A percentile compares a stretch with the other conserved stretches of the same genome.
These are phyloP conservation scores for Taeniopygia guttata DNA, from an alignment of 2,797 vertebrate genomes.

Conservation along the genomic window DNA sequence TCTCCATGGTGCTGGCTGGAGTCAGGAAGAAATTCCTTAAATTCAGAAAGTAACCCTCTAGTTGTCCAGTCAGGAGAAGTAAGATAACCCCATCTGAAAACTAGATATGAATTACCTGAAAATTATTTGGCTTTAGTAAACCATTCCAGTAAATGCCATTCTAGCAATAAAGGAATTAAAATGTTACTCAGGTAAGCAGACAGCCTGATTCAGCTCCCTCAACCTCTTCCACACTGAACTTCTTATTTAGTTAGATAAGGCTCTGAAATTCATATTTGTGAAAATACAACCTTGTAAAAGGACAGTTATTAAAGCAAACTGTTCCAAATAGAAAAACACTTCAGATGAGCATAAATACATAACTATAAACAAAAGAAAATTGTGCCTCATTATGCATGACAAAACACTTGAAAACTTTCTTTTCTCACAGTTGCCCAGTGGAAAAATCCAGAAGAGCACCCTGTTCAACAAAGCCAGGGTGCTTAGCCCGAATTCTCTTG, in stretches of 20 bases:
- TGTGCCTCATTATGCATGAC: not conserved
- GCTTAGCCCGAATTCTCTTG: not conserved
- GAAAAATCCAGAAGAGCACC: not conserved
- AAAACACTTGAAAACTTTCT: not conserved
- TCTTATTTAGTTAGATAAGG: not conserved
- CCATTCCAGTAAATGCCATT: not conserved
- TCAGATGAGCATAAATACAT: not conserved
- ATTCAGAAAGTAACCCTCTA: constrained; percentile 90
- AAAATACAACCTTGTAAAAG: not conserved
- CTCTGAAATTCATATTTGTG: not conserved
- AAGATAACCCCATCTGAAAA: constrained; percentile 94
- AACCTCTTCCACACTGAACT: not conserved
- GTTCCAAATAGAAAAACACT: not conserved
- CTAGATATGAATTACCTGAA: constrained; percentile 65
- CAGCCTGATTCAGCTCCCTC: not conserved
- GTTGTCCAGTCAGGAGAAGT: constrained; percentile 90
- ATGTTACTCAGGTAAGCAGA: not conserved
- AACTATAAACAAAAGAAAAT: not conserved
- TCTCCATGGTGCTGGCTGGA: constrained; percentile 80
- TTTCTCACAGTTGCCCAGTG: not conserved
- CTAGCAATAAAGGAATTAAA: not conserved
- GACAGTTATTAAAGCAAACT: not conserved
- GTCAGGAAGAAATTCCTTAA: constrained; percentile 85
- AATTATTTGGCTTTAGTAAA: not conserved
- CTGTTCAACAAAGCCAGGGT: accelerated